A percentile compares a stretch with the other conserved stretches of the same genome.
Conservation (phyloP, 2,113 vertebrate species). For the Hippocampus guttulatus region DNA sequence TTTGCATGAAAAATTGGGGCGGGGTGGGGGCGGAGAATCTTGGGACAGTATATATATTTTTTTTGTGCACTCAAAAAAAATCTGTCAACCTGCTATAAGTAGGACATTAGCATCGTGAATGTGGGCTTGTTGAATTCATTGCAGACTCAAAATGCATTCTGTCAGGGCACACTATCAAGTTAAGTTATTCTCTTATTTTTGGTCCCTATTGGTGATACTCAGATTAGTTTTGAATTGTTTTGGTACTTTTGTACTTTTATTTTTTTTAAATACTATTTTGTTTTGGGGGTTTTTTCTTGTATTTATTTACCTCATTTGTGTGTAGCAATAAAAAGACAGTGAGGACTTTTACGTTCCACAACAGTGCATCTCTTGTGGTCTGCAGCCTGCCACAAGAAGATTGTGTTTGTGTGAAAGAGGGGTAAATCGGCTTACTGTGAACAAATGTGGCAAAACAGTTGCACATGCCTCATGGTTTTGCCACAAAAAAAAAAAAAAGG, state of each 20-base stretch:
- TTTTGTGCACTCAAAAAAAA: too few relatives aligned
- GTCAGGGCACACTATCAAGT: not conserved
- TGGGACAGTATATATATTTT: too few relatives aligned
- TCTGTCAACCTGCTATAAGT: not conserved
- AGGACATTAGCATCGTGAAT: not conserved
- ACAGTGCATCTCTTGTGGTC: conserved; percentile 26
- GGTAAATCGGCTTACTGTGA: conserved; percentile 37
- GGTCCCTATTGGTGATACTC: not conserved
- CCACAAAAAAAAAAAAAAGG: not conserved
- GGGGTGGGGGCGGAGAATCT: too few relatives aligned
- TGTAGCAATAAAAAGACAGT: conserved; percentile 16
- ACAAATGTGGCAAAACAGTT: conserved; percentile 34
- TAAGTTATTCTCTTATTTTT: conserved; percentile 2
- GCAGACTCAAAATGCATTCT: not conserved
- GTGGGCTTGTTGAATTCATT: not conserved
- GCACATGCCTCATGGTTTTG: conserved; percentile 25
- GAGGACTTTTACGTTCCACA: conserved; percentile 16
- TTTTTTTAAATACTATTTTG: not conserved
- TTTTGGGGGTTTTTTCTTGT: not conserved
- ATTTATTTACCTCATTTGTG: conserved; percentile 6
- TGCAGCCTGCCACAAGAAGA: conserved; percentile 21
- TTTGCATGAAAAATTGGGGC: too few relatives aligned
- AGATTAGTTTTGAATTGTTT: too few relatives aligned
- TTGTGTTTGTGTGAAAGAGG: conserved; percentile 24
- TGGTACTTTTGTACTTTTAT: not conserved